Evolutionary conservation across 2,797 vertebrate species (phyloP), one percentile per base, ranked within the genome.

Genomic region (Prunella strophiata): DNA sequence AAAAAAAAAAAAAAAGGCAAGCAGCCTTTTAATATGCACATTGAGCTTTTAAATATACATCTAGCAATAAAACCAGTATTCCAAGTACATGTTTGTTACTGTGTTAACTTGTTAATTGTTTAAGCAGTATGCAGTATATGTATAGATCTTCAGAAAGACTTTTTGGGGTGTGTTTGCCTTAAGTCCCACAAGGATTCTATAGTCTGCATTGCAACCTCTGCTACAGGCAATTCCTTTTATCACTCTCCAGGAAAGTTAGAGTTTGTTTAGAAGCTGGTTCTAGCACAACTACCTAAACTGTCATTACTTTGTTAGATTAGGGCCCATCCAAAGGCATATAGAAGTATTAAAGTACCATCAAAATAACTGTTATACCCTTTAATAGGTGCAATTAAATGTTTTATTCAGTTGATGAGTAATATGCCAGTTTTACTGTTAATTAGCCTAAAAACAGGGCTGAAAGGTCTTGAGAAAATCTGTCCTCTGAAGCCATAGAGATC

Each of bases 111-210:
- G 70, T 36, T 80, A 72, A 76, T 79, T 91, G 89, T 73, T 82
- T 90, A 83, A 87, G 76, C 75, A 67, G 47, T 63, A 50, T 80
- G 9, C 75, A 91, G 36, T 66, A 16, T 30, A 74, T 58, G 52
- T 85, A 81, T 54, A 82, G 65, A 83, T 51, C 55, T 92, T 87
- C 74, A 79, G 82, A 91, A 93, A 94, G 96, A 96, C 76, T 87
- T 95, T 96, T 88, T 36, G 47, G 58, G 5, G 38, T 88, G 12
- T 47, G 5, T 92, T 89, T 70, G 18, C 13, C 18, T 40, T 2
- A 66, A 87, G 43, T 85, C 36, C 16, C 30, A 12, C 0, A 4
- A 79, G 36, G 20, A 27, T 55, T 76, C 67, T 23, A 1, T 40
- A 34, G 11, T 25, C 52, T 83, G 36, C 17, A 7, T 29, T 76